Percentiles rank a stretch among this genome's conserved stretches.
Evolutionary conservation across 2,888 invertebrate genomes (phyloP).

Genomic region (Laothoe populi): DNA sequence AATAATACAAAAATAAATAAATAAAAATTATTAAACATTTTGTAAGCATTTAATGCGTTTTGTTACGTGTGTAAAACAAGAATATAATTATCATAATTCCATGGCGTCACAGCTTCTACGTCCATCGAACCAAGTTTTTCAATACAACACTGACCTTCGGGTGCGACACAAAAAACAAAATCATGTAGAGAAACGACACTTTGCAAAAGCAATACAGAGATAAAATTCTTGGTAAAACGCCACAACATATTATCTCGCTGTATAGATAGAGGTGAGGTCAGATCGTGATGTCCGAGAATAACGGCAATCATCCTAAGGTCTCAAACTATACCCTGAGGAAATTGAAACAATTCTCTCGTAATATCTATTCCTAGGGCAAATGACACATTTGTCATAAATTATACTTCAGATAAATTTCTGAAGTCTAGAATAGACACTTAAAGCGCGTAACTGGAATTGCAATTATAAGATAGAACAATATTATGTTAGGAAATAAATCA

Average conservation of each 20-base stretch:
- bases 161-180: neutral
- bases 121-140: slow-evolving; percentile 9
- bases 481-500: too few species aligned
- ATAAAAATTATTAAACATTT: slow-evolving; percentile 18
- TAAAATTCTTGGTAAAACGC: neutral
- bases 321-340: slow-evolving; percentile 7
- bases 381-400: slow-evolving; percentile 16
- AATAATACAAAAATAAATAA: too few species aligned
- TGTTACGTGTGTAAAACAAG: slow-evolving; percentile 13
- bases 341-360: neutral
- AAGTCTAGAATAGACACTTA: neutral
- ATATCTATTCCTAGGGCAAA: slow-evolving; percentile 15
- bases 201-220: neutral
- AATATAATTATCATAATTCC: slow-evolving; percentile 35
- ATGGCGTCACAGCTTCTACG: slow-evolving; percentile 32
- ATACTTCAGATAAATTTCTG: neutral
- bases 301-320: slow-evolving; percentile 55
- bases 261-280: slow-evolving; percentile 35
- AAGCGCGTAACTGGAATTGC: too few species aligned
- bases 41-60: slow-evolving; percentile 19
- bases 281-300: slow-evolving; percentile 52
- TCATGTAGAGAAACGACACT: neutral
- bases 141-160: slow-evolving; percentile 28
- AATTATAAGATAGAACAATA: too few species aligned
- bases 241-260: too few species aligned